These are phyloP conservation scores for Tinea semifulvella DNA, from an alignment of 2,888 invertebrate species.

Conservation along the genomic window DNA sequence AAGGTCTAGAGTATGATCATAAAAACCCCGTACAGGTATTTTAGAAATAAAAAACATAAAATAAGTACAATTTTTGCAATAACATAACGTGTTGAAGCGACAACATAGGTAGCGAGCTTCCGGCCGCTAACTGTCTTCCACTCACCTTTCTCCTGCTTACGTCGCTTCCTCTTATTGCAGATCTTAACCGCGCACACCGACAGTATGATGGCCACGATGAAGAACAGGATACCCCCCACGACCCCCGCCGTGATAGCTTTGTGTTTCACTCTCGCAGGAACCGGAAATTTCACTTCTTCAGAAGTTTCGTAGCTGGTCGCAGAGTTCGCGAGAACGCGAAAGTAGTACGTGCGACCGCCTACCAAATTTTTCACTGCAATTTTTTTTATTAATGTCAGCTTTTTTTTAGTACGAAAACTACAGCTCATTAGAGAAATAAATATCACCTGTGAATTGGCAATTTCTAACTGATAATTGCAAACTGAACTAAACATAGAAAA, in stretches of 20 bases:
- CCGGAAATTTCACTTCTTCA: constrained; percentile 87
- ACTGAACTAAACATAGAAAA: too few species aligned
- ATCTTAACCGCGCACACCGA: constrained; percentile 98
- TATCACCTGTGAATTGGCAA: too few species aligned
- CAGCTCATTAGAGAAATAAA: too few species aligned
- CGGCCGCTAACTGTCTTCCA: constrained; percentile 30
- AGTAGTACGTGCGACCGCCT: constrained; percentile 90
- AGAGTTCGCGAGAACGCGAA: constrained; percentile 90
- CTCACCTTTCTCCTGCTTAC: constrained; percentile 98
- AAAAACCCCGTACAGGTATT: too few species aligned
- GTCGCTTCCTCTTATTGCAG: constrained; percentile 95
- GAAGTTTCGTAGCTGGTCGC: constrained; percentile 87
- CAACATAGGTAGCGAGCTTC: constrained; percentile 32
- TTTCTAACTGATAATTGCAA: too few species aligned
- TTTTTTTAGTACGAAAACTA: too few species aligned
- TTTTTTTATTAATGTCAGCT: too few species aligned
- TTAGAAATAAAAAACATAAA: too few species aligned
- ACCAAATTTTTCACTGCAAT: constrained; percentile 87
- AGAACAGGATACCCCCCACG: constrained; percentile 96
- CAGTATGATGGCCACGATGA: constrained; percentile 96
- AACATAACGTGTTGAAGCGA: constrained; percentile 3
- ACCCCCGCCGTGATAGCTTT: constrained; percentile 97
- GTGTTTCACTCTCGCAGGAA: constrained; percentile 91
- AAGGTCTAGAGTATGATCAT: too few species aligned
- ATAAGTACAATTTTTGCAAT: too few species aligned